Evolutionary conservation across 1,140 invertebrate species (phyloP).

Genomic region (Cepaea nemoralis): DNA sequence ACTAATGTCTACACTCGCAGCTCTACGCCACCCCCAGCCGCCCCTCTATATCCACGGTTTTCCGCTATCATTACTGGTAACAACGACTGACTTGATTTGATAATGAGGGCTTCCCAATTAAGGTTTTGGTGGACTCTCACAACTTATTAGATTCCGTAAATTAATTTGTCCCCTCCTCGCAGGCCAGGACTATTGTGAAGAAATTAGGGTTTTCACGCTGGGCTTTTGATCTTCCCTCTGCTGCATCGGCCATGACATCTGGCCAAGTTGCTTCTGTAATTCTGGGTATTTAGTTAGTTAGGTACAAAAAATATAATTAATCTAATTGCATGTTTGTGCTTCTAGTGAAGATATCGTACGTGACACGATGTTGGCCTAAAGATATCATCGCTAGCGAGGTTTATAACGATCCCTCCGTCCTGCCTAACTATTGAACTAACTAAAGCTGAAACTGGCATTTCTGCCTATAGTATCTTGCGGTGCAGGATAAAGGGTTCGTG

Average conservation of each 20-base stretch:
- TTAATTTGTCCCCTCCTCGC: neutral
- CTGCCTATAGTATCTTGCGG: no score
- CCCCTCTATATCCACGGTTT: no score
- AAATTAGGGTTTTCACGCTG: neutral
- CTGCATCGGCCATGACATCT: neutral
- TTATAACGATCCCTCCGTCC: no score
- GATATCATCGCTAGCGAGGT: no score
- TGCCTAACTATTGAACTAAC: no score
- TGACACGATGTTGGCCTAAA: no score
- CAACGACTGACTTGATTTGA: constrained; percentile 2
- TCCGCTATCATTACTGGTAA: constrained; percentile 8
- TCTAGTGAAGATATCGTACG: no score
- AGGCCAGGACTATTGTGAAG: neutral
- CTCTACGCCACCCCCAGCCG: no score
- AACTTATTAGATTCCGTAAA: constrained; percentile 18
- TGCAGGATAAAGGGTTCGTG: no score
- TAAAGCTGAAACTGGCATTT: no score
- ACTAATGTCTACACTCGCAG: no score
- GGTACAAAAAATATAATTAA: neutral
- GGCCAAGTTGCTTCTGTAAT: constrained; percentile 12
- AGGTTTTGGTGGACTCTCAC: constrained; percentile 1
- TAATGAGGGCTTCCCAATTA: constrained; percentile 18
- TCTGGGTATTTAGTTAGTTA: neutral
- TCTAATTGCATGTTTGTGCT: no score
- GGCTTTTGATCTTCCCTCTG: constrained; percentile 3